These are phyloP conservation scores for Virgularia gustaviana DNA, from an alignment of 92 coral and sea anemone species.

Conservation along the genomic window DNA sequence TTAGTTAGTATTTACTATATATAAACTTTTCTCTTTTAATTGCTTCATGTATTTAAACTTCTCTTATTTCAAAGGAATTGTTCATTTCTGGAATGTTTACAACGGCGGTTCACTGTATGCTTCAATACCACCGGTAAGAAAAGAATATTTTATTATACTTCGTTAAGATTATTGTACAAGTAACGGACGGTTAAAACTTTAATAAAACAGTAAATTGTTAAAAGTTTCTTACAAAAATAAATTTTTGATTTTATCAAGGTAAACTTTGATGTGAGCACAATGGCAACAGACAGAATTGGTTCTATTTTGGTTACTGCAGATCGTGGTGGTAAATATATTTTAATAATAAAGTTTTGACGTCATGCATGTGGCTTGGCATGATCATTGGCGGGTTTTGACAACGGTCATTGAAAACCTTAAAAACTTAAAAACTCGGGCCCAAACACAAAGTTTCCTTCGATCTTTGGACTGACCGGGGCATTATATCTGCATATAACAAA, in stretches of 20 bases:
- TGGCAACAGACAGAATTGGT: slow-evolving; percentile 73
- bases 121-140: slow-evolving; percentile 71
- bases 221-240: neutral
- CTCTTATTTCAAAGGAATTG: slow-evolving; percentile 51
- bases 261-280: slow-evolving; percentile 61
- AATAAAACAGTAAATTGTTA: too few relatives aligned
- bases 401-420: too few relatives aligned
- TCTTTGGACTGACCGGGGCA: too few relatives aligned
- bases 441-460: too few relatives aligned
- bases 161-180: too few relatives aligned
- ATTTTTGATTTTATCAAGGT: slow-evolving; percentile 26
- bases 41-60: neutral
- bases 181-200: too few relatives aligned
- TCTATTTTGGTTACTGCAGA: slow-evolving; percentile 84
- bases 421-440: too few relatives aligned
- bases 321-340: slow-evolving; percentile 62
- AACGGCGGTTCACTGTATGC: slow-evolving; percentile 81
- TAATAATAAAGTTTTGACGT: neutral
- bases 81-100: slow-evolving; percentile 98
- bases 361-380: too few relatives aligned
- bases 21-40: neutral
- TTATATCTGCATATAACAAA: too few relatives aligned
- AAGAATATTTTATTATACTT: neutral
- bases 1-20: neutral
- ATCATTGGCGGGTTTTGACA: too few relatives aligned